Evolutionary conservation across 2,888 invertebrate species (phyloP).

Genomic region (Allophyes oxyacanthae): DNA sequence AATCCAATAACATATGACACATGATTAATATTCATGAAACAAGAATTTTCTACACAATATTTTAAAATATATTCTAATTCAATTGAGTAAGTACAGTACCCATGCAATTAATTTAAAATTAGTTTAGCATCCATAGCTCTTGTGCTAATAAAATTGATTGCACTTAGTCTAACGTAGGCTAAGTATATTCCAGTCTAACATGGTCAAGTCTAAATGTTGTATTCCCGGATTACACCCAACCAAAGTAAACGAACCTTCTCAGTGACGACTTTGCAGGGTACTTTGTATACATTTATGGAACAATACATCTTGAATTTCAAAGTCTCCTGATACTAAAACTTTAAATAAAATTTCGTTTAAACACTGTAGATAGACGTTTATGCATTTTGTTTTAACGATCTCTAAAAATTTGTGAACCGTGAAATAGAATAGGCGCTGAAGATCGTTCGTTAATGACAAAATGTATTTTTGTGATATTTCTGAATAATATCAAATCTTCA

Average conservation of each 20-base stretch:
- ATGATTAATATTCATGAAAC: no score
- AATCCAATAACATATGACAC: no score
- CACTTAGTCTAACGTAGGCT: slow-evolving; percentile 17
- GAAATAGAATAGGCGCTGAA: slow-evolving; percentile 66
- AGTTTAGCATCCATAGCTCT: slow-evolving; percentile 3
- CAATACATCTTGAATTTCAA: slow-evolving; percentile 37
- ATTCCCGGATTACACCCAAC: slow-evolving; percentile 14
- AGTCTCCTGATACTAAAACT: slow-evolving; percentile 52
- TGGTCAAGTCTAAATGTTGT: slow-evolving; percentile 27
- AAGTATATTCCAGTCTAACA: slow-evolving; percentile 15
- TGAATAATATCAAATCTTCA: slow-evolving; percentile 27
- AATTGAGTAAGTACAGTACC: not conserved
- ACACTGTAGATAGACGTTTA: slow-evolving; percentile 59
- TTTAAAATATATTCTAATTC: no score
- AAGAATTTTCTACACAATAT: no score
- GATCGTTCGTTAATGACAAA: slow-evolving; percentile 61
- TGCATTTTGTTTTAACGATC: slow-evolving; percentile 69
- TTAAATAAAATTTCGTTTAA: slow-evolving; percentile 60
- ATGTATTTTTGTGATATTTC: slow-evolving; percentile 52
- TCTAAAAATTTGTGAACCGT: slow-evolving; percentile 69
- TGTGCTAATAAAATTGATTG: slow-evolving; percentile 27
- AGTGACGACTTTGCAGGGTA: slow-evolving; percentile 30
- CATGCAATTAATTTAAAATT: slow-evolving; percentile 22
- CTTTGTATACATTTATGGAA: slow-evolving; percentile 32
- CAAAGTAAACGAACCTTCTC: slow-evolving; percentile 29